A percentile compares a stretch with the other conserved stretches of the same genome.
These are phyloP conservation scores for Tetranychus cinnabarinus DNA, from an alignment of 1,140 invertebrate species.

Conservation along the genomic window DNA sequence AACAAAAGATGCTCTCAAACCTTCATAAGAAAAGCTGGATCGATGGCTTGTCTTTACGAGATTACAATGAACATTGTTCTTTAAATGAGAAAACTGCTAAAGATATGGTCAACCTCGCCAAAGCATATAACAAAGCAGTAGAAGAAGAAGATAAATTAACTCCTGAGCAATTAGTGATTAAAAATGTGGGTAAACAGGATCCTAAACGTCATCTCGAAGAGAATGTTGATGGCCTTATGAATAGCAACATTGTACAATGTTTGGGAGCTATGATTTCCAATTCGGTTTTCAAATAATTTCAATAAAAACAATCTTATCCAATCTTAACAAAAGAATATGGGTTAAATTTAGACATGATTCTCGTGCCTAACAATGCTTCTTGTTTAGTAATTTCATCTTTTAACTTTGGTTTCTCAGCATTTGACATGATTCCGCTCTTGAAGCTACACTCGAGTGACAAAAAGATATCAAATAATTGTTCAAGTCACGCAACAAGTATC, in stretches of 20 bases:
- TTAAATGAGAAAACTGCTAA: constrained; percentile 64
- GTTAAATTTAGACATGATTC: too few species aligned
- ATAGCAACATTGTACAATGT: constrained; percentile 94
- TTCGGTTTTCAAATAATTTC: constrained; percentile 73
- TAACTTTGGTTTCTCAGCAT: too few species aligned
- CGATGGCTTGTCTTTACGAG: constrained; percentile 79
- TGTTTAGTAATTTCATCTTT: too few species aligned
- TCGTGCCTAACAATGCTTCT: too few species aligned
- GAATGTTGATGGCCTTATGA: constrained; percentile 90
- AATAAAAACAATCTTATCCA: not conserved
- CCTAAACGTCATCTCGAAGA: constrained; percentile 99
- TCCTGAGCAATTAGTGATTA: constrained; percentile 94
- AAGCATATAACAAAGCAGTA: constrained; percentile 93
- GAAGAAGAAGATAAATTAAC: constrained; percentile 99
- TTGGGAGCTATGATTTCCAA: constrained; percentile 95
- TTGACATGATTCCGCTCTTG: too few species aligned
- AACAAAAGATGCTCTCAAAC: constrained; percentile 97
- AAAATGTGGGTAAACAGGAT: constrained; percentile 98
- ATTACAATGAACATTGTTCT: constrained; percentile 82
- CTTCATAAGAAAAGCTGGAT: constrained; percentile 99
- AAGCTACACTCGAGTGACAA: too few species aligned
- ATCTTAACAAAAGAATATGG: too few species aligned
- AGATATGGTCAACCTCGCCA: constrained; percentile 90
- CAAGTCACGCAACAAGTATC: too few species aligned
- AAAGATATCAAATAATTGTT: too few species aligned